Conservation (phyloP, 2,888 invertebrate genomes). For the Sisyra terminalis region DNA sequence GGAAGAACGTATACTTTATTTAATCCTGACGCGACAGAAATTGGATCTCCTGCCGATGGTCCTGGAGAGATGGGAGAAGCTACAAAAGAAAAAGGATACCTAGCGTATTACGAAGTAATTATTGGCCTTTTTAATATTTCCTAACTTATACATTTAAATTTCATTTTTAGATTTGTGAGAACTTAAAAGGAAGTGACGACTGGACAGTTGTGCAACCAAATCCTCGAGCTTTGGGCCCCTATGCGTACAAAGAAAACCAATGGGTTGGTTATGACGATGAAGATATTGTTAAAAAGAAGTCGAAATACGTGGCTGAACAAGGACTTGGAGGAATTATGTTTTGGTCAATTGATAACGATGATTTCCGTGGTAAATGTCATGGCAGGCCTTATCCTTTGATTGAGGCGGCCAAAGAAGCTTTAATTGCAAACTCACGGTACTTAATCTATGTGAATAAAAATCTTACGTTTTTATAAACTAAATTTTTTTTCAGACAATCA, state of each 20-base stretch:
- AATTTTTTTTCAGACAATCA: constrained; percentile 20
- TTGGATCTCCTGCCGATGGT: constrained; percentile 81
- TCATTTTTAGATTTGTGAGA: constrained; percentile 60
- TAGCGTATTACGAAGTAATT: constrained; percentile 79
- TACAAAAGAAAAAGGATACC: constrained; percentile 81
- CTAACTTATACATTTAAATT: not conserved
- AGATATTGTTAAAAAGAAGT: constrained; percentile 65
- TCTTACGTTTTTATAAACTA: not conserved
- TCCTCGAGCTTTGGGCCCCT: constrained; percentile 73
- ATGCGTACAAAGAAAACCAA: constrained; percentile 71
- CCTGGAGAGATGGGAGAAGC: constrained; percentile 84
- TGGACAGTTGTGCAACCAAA: constrained; percentile 77
- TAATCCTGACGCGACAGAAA: constrained; percentile 66
- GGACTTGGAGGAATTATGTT: constrained; percentile 83
- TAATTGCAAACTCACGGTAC: constrained; percentile 48
- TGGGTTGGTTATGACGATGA: constrained; percentile 92
- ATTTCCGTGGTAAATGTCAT: constrained; percentile 81
- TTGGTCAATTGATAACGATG: constrained; percentile 89
- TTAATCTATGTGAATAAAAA: constrained; percentile 12
- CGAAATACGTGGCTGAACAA: constrained; percentile 69
- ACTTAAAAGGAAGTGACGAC: constrained; percentile 49
- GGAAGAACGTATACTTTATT: constrained; percentile 80
- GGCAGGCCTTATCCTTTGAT: constrained; percentile 78
- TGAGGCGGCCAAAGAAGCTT: constrained; percentile 75
- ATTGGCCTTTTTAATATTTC: not conserved